Conservation (phyloP, 2,888 invertebrate genomes). For the Mimumesa dahlbomi region DNA sequence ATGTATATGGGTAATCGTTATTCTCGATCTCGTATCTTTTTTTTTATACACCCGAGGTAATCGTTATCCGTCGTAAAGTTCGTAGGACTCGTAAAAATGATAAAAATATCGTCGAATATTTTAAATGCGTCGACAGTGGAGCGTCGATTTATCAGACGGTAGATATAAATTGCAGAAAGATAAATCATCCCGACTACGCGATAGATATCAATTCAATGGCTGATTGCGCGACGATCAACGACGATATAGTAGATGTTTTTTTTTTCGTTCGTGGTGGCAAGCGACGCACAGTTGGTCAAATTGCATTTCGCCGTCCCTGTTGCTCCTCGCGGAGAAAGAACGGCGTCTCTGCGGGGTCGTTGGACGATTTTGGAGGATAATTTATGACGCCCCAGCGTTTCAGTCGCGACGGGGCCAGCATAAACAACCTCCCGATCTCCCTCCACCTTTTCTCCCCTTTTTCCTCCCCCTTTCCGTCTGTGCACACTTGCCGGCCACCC, state of each 20-base stretch:
- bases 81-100: too few relatives aligned
- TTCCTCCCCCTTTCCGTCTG: slow-evolving; percentile 11
- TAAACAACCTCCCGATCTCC: slow-evolving; percentile 41
- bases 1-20: too few relatives aligned
- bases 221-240: slow-evolving; percentile 14
- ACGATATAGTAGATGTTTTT: too few relatives aligned
- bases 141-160: too few relatives aligned
- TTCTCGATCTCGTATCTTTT: too few relatives aligned
- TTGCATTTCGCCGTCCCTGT: slow-evolving; percentile 25
- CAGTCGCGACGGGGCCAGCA: slow-evolving; percentile 48
- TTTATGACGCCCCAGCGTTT: slow-evolving; percentile 57
- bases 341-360: slow-evolving; percentile 50
- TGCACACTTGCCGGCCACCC: not conserved
- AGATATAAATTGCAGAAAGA: too few relatives aligned
- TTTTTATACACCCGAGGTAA: too few relatives aligned
- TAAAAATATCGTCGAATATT: too few relatives aligned
- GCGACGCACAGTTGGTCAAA: slow-evolving; percentile 24
- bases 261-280: not conserved
- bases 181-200: too few relatives aligned
- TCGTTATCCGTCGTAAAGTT: too few relatives aligned
- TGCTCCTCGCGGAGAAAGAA: not conserved
- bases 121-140: too few relatives aligned
- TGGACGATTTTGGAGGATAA: slow-evolving; percentile 60
- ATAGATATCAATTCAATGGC: slow-evolving; percentile 1
- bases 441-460: not conserved